phyloP scores from a whole-genome alignment of 1,140 invertebrate genomes.

The Eueides isabella region DNA sequence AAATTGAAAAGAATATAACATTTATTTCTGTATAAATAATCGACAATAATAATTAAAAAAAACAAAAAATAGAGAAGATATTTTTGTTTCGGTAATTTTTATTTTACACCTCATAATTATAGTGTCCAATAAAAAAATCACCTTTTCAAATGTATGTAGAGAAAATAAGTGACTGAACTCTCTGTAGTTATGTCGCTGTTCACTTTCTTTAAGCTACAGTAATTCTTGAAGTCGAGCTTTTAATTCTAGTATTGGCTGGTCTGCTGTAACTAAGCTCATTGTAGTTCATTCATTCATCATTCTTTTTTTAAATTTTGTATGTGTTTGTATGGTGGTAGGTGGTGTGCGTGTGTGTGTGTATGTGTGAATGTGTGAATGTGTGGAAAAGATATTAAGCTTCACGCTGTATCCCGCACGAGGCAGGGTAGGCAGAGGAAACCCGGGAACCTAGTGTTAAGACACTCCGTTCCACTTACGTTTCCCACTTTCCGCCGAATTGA shows the following conservation, averaged over 20 bases:
- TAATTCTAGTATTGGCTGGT: background rate
- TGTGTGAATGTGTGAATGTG: background rate
- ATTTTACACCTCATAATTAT: too few species aligned
- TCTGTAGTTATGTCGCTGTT: too few species aligned
- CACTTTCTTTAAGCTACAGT: background rate
- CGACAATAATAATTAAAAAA: too few species aligned
- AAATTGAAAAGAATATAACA: too few species aligned
- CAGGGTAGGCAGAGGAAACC: background rate
- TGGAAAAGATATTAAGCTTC: background rate
- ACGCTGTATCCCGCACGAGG: background rate
- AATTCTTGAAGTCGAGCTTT: background rate
- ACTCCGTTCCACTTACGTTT: background rate
- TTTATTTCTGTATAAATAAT: too few species aligned
- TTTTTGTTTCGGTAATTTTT: too few species aligned
- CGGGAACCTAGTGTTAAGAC: background rate
- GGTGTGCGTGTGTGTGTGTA: background rate
- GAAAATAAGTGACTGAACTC: too few species aligned
- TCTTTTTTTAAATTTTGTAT: background rate
- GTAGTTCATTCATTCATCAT: background rate
- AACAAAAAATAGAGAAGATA: too few species aligned
- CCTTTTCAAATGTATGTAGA: too few species aligned
- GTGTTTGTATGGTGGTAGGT: background rate
- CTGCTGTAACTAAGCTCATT: conserved; percentile 3
- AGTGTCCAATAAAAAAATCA: background rate
- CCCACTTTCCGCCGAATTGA: too few species aligned